Percentiles rank a stretch among this genome's conserved stretches.
phyloP scores from a whole-genome alignment of 2,113 vertebrate genomes.

The Neolamprologus caudopunctatus region DNA sequence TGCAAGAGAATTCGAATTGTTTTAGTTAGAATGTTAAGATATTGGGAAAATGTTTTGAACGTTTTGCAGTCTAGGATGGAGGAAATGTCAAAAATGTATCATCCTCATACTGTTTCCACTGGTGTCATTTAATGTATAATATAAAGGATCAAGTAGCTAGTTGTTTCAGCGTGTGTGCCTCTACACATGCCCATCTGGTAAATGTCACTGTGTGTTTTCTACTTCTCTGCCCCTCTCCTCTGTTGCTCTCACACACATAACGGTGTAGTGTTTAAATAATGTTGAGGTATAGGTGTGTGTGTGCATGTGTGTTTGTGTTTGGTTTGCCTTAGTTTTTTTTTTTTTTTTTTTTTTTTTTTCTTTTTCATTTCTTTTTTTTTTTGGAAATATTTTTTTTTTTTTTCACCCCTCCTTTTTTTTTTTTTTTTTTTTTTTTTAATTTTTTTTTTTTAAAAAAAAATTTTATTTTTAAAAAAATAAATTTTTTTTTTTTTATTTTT shows the following conservation, averaged over 20 bases:
- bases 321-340: not conserved
- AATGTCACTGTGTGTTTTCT: constrained; percentile 21
- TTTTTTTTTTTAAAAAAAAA: too few species aligned
- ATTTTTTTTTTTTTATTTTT: too few species aligned
- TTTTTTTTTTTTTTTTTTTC: too few species aligned
- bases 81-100: not conserved
- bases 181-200: constrained; percentile 8
- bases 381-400: not conserved
- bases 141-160: not conserved
- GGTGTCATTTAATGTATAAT: not conserved
- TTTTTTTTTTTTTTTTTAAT: too few species aligned
- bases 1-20: not conserved
- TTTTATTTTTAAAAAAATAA: too few species aligned
- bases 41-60: not conserved
- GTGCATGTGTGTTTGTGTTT: not conserved
- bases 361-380: too few species aligned
- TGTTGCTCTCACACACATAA: not conserved
- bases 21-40: not conserved
- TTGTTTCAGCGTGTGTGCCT: not conserved
- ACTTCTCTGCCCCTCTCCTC: not conserved
- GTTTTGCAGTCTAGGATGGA: not conserved
- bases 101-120: not conserved
- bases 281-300: not conserved
- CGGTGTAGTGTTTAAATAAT: not conserved
- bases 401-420: too few species aligned